A percentile compares a stretch with the other conserved stretches of the same genome.
These are phyloP conservation scores for Potamarius usumacintae DNA, from an alignment of 2,113 vertebrate genomes.

Conservation along the genomic window DNA sequence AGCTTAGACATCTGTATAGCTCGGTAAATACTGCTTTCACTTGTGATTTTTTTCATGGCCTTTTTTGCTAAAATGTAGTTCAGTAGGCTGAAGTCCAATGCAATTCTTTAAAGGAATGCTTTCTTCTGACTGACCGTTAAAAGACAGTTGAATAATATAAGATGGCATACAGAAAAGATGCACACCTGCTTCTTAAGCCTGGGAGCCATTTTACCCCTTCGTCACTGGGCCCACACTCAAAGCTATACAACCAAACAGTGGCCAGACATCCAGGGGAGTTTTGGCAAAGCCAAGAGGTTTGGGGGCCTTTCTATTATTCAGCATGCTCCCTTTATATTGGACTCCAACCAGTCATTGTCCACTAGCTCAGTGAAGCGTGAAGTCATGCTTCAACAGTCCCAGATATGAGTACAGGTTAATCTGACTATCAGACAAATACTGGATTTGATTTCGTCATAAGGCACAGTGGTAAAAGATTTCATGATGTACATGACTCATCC, in stretches of 20 bases:
- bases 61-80: constrained; percentile 12
- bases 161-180: neutral
- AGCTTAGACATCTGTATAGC: neutral
- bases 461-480: too few relatives aligned
- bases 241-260: neutral
- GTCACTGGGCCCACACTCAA: neutral
- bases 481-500: too few relatives aligned
- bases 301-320: constrained; percentile 47
- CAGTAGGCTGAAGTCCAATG: neutral
- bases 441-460: neutral
- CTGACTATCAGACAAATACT: neutral
- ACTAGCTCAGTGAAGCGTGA: constrained; percentile 24
- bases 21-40: neutral
- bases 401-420: constrained; percentile 26
- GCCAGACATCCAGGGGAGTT: constrained; percentile 15
- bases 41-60: neutral
- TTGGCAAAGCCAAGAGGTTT: constrained; percentile 19
- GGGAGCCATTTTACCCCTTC: constrained; percentile 8
- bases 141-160: constrained; percentile 20
- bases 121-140: constrained; percentile 31
- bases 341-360: constrained; percentile 28
- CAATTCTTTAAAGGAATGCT: neutral
- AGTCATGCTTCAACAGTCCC: constrained; percentile 26
- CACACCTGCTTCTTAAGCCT: constrained; percentile 39
- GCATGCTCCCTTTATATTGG: constrained; percentile 25